phyloP scores from a whole-genome alignment of 2,113 vertebrate genomes.

The Glaucomys volans region DNA sequence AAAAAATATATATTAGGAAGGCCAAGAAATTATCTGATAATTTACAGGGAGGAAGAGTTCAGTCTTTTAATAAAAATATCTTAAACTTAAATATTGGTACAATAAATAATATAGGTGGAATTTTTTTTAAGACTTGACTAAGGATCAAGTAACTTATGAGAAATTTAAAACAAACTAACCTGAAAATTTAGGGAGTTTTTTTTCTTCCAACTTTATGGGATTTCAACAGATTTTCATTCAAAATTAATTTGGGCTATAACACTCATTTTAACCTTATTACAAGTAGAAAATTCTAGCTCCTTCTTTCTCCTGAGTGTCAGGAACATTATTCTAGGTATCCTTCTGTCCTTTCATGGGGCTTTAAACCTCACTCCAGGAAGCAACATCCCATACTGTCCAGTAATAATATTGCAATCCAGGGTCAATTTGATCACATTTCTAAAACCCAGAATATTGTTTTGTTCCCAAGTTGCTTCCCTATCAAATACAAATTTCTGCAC shows the following conservation, averaged over 20 bases:
- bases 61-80: not conserved
- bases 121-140: not conserved
- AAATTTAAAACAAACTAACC: slow-evolving; percentile 36
- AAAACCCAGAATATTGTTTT: not conserved
- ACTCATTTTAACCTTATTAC: slow-evolving; percentile 1
- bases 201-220: not conserved
- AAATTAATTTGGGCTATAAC: not conserved
- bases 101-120: not conserved
- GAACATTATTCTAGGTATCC: not conserved
- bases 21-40: not conserved
- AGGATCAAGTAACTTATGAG: not conserved
- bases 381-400: not conserved
- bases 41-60: not conserved
- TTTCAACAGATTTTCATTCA: not conserved
- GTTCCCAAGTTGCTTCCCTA: not conserved
- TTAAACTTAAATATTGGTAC: slow-evolving; percentile 45
- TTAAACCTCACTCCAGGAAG: not conserved
- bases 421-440: slow-evolving; percentile 7
- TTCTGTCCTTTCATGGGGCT: not conserved
- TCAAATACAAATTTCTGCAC: not conserved
- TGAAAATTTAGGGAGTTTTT: slow-evolving; percentile 20
- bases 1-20: not conserved
- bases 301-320: not conserved
- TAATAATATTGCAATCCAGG: slow-evolving; percentile 20
- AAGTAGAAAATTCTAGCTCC: not conserved